Base-by-base conservation (phyloP, 1,140 invertebrate species). In the Mylabris phalerata region DNA sequence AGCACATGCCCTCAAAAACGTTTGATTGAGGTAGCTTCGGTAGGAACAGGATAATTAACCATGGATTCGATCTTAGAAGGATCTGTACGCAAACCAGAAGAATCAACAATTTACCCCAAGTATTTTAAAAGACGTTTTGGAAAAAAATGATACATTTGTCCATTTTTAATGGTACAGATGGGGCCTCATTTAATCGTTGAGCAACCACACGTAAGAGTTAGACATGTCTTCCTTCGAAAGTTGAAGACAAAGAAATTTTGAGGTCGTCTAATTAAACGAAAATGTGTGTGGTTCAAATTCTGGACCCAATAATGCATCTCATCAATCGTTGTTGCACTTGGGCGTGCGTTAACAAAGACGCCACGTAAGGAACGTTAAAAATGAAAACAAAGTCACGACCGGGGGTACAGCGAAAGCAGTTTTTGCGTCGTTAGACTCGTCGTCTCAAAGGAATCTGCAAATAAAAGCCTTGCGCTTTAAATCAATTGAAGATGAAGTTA, bases 351-450 rank as follows among this genome's bases (percentile, higher is more conserved):
- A n/a, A 2, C 57, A 59, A 0, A 80, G 55, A 0, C 77, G n/a
- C 77, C 66, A 77, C 78, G 0, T 74, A 72, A 72, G 78, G 75
- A 0, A 72, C 59, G 3, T 51, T 63, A n/a, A 57, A 76, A 80
- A 7, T 73, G 67, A 51, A 61, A 79, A n/a, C n/a, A 2, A 73
- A 60, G 0, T 72, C 72, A 50, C 66, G 71, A 4, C 72, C 68
- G n/a, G n/a, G 1, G 69, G 69, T 0, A 75, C 69, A 6, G 71
- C 61, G 48, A 79, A 79, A 0, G 74, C 77, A 0, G 78, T 81
- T 45, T 60, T 57, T 10, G n/a, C n/a, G n/a, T 52, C 50, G 42
- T 49, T 57, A 27, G 55, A 51, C n/a, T 3, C 1, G 25, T 52
- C 48, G 7, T 45, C 39, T n/a, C 7, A 65, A 27, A 10, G 56